Evolutionary conservation across 2,797 vertebrate species (phyloP).

Genomic region (Apodemus agrarius): DNA sequence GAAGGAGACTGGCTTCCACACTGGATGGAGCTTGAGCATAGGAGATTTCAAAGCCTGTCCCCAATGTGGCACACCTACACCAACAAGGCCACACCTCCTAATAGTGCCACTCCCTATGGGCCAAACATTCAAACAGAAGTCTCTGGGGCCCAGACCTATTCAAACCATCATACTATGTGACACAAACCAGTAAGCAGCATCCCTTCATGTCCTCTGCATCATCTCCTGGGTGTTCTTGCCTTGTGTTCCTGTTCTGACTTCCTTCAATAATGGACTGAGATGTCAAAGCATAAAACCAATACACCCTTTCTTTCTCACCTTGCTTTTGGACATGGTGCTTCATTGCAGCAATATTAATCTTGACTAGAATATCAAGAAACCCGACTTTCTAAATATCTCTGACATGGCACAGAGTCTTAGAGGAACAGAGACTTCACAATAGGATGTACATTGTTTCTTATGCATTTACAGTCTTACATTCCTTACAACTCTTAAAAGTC

Average conservation of each 20-base stretch:
- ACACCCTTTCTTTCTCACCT: neutral
- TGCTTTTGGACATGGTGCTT: neutral
- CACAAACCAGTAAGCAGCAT: neutral
- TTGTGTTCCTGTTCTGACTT: neutral
- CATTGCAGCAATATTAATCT: neutral
- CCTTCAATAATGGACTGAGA: neutral
- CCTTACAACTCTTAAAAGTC: neutral
- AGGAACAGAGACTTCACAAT: neutral
- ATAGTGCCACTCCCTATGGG: neutral
- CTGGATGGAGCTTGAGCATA: neutral
- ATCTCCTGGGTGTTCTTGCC: neutral
- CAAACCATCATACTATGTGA: neutral
- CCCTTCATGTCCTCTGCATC: neutral
- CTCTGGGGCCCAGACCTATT: neutral
- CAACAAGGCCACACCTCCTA: no score
- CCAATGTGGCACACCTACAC: neutral
- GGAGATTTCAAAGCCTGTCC: neutral
- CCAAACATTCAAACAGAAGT: neutral
- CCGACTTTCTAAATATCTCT: neutral
- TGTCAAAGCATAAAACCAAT: neutral
- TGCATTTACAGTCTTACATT: neutral
- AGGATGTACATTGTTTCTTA: neutral
- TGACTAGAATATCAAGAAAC: neutral
- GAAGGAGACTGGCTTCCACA: neutral
- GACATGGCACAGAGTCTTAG: neutral